phyloP scores from a whole-genome alignment of 1,140 invertebrate species.

The Listronotus bonariensis region DNA sequence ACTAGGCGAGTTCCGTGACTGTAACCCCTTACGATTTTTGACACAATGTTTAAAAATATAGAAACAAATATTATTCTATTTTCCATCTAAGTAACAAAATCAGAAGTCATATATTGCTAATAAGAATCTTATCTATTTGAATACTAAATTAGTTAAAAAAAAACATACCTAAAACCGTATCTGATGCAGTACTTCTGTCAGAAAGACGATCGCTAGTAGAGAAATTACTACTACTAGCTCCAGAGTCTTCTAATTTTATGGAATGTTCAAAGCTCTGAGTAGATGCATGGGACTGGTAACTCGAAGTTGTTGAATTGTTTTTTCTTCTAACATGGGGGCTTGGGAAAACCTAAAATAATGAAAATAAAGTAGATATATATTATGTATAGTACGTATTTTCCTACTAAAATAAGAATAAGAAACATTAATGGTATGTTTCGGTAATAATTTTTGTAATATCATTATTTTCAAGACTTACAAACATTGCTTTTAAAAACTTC shows the following conservation, averaged over 20 bases:
- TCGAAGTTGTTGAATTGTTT: conserved; percentile 37
- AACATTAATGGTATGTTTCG: no score
- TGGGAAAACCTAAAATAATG: conserved; percentile 49
- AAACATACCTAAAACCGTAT: conserved; percentile 47
- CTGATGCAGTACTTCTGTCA: conserved; percentile 49
- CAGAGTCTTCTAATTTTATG: conserved; percentile 48
- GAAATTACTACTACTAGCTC: conserved; percentile 45
- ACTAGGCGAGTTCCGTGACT: no score
- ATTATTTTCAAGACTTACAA: no score
- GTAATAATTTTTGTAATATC: no score
- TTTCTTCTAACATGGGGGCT: conserved; percentile 40
- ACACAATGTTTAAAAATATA: no score
- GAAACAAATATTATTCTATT: no score
- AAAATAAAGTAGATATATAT: not conserved
- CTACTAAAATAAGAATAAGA: not conserved
- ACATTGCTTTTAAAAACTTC: no score
- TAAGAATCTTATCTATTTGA: no score
- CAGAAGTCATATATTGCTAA: no score
- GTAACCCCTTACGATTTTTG: no score
- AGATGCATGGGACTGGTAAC: conserved; percentile 30
- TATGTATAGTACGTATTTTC: not conserved
- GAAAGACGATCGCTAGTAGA: conserved; percentile 49
- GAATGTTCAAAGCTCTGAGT: conserved; percentile 43
- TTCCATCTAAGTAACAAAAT: no score
- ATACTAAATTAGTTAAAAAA: no score